These are phyloP conservation scores for Muscidifurax raptorellus DNA, from an alignment of 1,140 invertebrate genomes.

Conservation along the genomic window DNA sequence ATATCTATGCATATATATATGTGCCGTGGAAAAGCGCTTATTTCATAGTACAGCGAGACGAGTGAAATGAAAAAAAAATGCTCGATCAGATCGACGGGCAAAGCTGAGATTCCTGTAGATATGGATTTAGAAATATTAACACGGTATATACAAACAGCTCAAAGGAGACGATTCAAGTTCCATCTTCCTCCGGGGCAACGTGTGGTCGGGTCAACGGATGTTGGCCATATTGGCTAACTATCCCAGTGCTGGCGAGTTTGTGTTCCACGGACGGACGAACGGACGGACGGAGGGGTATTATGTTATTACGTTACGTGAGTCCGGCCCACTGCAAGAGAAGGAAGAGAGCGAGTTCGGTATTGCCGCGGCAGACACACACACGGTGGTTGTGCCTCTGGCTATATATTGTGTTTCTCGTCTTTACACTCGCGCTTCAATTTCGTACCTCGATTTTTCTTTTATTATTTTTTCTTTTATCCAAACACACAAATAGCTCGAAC, in stretches of 20 bases:
- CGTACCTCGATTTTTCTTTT: too few relatives aligned
- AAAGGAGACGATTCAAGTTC: not conserved
- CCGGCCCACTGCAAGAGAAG: not conserved
- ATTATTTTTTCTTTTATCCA: too few relatives aligned
- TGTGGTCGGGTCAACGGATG: not conserved
- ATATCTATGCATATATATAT: not conserved
- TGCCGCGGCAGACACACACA: not conserved
- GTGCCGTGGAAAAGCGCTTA: too few relatives aligned
- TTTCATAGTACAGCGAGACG: too few relatives aligned
- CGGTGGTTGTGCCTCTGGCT: not conserved
- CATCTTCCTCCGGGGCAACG: not conserved
- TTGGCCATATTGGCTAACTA: constrained; percentile 34
- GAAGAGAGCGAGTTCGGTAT: not conserved
- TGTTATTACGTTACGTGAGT: constrained; percentile 49
- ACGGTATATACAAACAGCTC: too few relatives aligned
- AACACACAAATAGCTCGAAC: too few relatives aligned
- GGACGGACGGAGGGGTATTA: constrained; percentile 36
- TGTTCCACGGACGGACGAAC: constrained; percentile 25
- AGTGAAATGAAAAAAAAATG: too few relatives aligned
- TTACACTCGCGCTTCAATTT: too few relatives aligned
- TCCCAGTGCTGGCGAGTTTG: constrained; percentile 4
- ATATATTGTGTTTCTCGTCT: not conserved
- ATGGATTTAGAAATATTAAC: too few relatives aligned
- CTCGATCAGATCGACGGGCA: too few relatives aligned
- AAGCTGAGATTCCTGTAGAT: too few relatives aligned